A percentile compares a stretch with the other conserved stretches of the same genome.
Evolutionary conservation across 2,797 vertebrate species (phyloP).

Genomic region (Silurus lanzhouensis): DNA sequence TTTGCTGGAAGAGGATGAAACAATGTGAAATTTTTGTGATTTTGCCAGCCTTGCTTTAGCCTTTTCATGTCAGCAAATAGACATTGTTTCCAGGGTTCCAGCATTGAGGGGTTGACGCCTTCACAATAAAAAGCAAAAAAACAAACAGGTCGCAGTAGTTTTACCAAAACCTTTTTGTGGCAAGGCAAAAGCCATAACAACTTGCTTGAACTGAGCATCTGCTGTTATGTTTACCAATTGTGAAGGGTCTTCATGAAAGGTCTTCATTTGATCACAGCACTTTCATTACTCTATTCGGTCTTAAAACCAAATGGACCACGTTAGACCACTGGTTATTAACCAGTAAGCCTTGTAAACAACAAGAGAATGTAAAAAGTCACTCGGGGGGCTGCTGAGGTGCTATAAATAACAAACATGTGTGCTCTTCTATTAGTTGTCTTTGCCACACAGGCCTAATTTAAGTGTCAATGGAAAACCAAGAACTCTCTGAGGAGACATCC

Average conservation of each 20-base stretch:
- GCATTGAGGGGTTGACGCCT: not conserved
- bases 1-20: not conserved
- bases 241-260: not conserved
- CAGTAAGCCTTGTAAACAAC: constrained; percentile 38
- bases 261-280: constrained; percentile 10
- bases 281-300: not conserved
- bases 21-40: not conserved
- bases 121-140: not conserved
- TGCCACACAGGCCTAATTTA: constrained; percentile 41
- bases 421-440: constrained; percentile 29
- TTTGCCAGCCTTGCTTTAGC: not conserved
- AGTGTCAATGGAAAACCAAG: constrained; percentile 36
- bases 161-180: not conserved
- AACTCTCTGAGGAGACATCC: constrained; percentile 33
- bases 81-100: not conserved
- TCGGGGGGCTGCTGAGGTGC: constrained; percentile 12
- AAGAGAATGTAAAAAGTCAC: constrained; percentile 33
- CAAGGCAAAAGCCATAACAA: not conserved
- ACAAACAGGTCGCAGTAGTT: not conserved
- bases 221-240: not conserved
- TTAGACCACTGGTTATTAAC: constrained; percentile 21
- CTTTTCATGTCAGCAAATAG: not conserved
- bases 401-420: constrained; percentile 44
- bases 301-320: constrained; percentile 31
- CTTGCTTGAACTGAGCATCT: not conserved